Evolutionary conservation across 1,140 invertebrate genomes (phyloP).

Genomic region (Trichomalopsis sarcophagae): DNA sequence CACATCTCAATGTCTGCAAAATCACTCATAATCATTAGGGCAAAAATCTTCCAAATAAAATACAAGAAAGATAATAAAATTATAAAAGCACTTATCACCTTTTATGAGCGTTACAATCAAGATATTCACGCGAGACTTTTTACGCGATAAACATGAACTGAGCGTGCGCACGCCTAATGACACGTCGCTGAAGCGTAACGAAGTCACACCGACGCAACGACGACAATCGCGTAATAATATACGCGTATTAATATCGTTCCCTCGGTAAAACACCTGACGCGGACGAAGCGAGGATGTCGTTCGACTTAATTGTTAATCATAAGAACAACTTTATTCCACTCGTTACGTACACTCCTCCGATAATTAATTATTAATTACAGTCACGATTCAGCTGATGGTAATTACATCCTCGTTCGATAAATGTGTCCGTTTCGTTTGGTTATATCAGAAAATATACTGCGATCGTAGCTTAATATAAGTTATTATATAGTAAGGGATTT

Average conservation of each 20-base stretch:
- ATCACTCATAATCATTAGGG: no score
- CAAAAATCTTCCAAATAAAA: no score
- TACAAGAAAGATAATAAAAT: no score
- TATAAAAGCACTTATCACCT: no score
- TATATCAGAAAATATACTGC: background rate
- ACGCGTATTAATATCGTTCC: no score
- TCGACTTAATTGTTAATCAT: slow-evolving; percentile 31
- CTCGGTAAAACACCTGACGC: no score
- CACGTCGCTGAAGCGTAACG: background rate
- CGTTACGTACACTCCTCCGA: background rate
- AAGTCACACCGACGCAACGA: background rate
- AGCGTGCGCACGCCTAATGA: background rate
- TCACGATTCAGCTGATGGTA: background rate
- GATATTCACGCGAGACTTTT: background rate
- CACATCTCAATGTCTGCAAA: no score
- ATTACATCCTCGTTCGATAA: slow-evolving; percentile 31
- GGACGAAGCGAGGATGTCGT: background rate
- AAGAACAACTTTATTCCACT: background rate
- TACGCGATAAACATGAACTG: background rate
- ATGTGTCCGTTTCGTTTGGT: slow-evolving; percentile 43
- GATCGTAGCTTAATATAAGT: no score
- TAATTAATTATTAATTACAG: slow-evolving; percentile 36
- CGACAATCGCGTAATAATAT: no score
- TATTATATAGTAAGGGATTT: no score
- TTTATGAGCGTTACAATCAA: background rate